Evolutionary conservation across 2,797 vertebrate genomes (phyloP), one percentile per base, ranked within the genome.

Genomic region (Microctenopoma lineatum): DNA sequence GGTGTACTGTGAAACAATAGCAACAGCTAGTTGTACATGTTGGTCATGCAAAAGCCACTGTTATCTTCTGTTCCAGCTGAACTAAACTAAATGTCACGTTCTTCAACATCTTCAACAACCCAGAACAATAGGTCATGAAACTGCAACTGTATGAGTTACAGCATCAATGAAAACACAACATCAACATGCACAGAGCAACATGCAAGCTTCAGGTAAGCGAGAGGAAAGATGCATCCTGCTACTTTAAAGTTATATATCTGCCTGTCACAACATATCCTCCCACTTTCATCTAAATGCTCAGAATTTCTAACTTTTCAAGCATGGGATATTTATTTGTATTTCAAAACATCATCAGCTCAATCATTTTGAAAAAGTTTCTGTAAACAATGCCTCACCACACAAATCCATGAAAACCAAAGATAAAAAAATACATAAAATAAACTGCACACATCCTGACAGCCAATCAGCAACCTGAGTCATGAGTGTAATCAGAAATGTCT

Each of bases 401-500:
- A 59, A 57, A 73, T 29, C 3, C 25, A 26, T 4, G 16, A 38
- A 51, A 77, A n/a, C 0, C 13, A 41, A 47, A 59, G 13, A 41
- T 46, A 42, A 70, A 65, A 62, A 52, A 57, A 47, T 41, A 12
- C 47, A 18, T 48, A 70, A 73, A 59, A 25, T 57, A n/a, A 63
- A 81, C 34, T 8, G 66, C 16, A 61, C 61, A 60, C 62, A 18
- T 47, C 60, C 80, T 59, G 87, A 70, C 80, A 81, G 76, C 76
- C 79, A 70, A 75, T 80, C 67, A 51, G 74, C 80, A 80, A 51
- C 82, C 81, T 78, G 85, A 80, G 62, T 68, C 86, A 73, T 79
- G 88, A 83, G 76, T 74, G 83, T 85, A 90, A 93, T 92, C 90
- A 89, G 77, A 65, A 86, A 26, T 34, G 84, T 84, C 78, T 64